phyloP scores from a whole-genome alignment of 2,888 invertebrate species.

The Prosopocoilus inquinatus region DNA sequence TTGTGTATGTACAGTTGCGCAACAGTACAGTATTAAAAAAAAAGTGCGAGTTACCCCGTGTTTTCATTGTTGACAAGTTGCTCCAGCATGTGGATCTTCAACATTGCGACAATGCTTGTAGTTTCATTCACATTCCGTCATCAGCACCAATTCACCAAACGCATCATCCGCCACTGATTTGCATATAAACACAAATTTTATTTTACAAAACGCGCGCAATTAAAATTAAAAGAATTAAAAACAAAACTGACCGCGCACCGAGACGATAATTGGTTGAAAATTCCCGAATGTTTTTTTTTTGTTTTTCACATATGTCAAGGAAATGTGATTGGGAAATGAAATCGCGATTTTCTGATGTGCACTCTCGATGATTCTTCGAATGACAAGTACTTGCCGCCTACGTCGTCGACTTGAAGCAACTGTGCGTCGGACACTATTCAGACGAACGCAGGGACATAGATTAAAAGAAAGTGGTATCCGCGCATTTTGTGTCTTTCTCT shows the following conservation, averaged over 20 bases:
- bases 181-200: background rate
- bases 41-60: constrained; percentile 36
- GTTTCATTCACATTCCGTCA: background rate
- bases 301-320: too few relatives aligned
- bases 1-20: too few relatives aligned
- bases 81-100: constrained; percentile 76
- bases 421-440: constrained; percentile 3
- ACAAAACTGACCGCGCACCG: background rate
- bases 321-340: too few relatives aligned
- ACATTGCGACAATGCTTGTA: constrained; percentile 52
- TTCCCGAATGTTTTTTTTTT: too few relatives aligned
- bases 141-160: background rate
- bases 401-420: constrained; percentile 13
- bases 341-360: too few relatives aligned
- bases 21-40: too few relatives aligned
- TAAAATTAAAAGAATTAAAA: constrained; percentile 11
- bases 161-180: too few relatives aligned
- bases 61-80: constrained; percentile 67
- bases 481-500: constrained; percentile 15
- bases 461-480: constrained; percentile 36
- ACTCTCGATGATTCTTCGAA: background rate
- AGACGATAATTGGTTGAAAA: background rate
- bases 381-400: constrained; percentile 5
- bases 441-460: constrained; percentile 15
- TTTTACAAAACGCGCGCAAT: background rate